Percentiles rank a stretch among this genome's conserved stretches.
These are phyloP conservation scores for Pleuronectes platessa DNA, from an alignment of 2,113 vertebrate genomes.

Conservation along the genomic window DNA sequence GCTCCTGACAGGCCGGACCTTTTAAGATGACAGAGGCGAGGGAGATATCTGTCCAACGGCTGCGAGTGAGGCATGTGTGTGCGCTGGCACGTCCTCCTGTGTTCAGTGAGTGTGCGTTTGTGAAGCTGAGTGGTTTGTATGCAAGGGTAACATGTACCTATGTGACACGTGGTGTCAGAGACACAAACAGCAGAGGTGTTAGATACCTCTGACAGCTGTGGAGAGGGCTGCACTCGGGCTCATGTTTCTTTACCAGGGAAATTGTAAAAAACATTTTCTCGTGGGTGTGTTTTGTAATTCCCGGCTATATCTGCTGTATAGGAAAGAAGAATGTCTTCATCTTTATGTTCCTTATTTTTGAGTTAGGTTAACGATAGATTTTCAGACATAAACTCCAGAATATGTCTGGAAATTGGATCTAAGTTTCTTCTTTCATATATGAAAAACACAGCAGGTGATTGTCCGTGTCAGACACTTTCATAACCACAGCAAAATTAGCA, in stretches of 20 bases:
- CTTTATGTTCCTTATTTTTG: too few relatives aligned
- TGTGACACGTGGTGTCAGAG: slow-evolving; percentile 44
- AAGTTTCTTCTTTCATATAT: too few relatives aligned
- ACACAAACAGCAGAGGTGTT: slow-evolving; percentile 48
- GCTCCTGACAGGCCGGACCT: slow-evolving; percentile 45
- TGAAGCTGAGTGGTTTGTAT: slow-evolving; percentile 38
- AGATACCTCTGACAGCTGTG: slow-evolving; percentile 42
- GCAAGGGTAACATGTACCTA: slow-evolving; percentile 38
- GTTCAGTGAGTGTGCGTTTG: not conserved
- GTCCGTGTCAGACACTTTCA: too few relatives aligned
- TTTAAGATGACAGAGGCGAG: slow-evolving; percentile 51
- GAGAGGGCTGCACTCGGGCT: slow-evolving; percentile 5
- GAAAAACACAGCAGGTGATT: too few relatives aligned
- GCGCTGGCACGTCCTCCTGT: not conserved
- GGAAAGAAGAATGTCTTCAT: not conserved
- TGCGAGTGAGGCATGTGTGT: not conserved
- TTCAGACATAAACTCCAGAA: too few relatives aligned
- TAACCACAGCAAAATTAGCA: too few relatives aligned
- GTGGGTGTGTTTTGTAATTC: not conserved
- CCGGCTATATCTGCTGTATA: too few relatives aligned
- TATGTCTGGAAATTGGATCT: too few relatives aligned
- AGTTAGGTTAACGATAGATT: too few relatives aligned
- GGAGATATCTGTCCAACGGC: slow-evolving; percentile 43
- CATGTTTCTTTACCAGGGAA: not conserved
- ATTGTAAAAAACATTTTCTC: not conserved